Evolutionary conservation across 2,797 vertebrate species (phyloP).

Genomic region (Pipistrellus nathusii): DNA sequence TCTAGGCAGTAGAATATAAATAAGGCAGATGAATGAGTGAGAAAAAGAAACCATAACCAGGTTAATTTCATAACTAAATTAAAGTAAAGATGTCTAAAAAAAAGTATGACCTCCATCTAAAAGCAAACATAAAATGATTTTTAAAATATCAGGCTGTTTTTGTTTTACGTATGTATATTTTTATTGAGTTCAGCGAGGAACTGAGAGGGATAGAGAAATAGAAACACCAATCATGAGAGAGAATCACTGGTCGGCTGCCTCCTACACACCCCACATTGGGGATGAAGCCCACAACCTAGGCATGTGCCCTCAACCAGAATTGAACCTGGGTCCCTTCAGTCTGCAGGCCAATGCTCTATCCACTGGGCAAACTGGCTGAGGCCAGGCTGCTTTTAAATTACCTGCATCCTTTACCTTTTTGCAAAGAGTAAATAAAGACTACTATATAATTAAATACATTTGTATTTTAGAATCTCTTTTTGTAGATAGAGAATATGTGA

Average conservation of each 20-base stretch:
- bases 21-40: background rate
- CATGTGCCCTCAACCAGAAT: too few species aligned
- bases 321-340: too few species aligned
- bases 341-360: too few species aligned
- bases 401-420: background rate
- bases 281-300: too few species aligned
- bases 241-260: too few species aligned
- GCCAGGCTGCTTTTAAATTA: background rate
- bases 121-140: background rate
- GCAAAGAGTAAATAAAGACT: background rate
- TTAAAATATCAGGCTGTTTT: background rate
- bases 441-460: background rate
- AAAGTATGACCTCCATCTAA: background rate
- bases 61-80: background rate
- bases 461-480: background rate
- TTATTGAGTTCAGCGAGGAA: too few species aligned
- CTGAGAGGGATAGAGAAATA: too few species aligned
- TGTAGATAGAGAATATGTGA: background rate
- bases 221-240: too few species aligned
- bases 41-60: background rate
- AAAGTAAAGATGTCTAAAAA: slow-evolving; percentile 6
- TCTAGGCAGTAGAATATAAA: background rate
- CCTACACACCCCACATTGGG: too few species aligned
- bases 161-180: too few species aligned
- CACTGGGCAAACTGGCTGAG: too few species aligned